Percentiles rank a stretch among this genome's conserved stretches.
These are phyloP conservation scores for Uropsilus gracilis DNA, from an alignment of 2,113 vertebrate genomes.

Conservation along the genomic window DNA sequence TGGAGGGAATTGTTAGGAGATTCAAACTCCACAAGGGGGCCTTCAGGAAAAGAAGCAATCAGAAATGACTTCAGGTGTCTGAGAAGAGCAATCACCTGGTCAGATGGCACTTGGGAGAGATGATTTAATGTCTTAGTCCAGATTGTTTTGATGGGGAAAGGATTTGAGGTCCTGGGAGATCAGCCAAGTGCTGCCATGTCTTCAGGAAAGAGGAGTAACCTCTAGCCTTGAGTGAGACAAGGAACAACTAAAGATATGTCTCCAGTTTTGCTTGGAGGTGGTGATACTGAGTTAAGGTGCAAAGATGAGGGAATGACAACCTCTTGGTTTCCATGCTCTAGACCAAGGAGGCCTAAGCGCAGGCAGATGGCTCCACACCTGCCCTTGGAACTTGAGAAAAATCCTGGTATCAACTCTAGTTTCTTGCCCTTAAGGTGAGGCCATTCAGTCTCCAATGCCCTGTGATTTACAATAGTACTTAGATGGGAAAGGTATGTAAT, in stretches of 20 bases:
- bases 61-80: background rate
- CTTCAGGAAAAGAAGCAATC: background rate
- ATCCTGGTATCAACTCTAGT: background rate
- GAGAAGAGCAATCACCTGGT: background rate
- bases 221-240: background rate
- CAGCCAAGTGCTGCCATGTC: background rate
- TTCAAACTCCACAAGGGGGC: background rate
- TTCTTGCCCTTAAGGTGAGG: conserved; percentile 19
- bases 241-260: background rate
- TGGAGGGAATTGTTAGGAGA: background rate
- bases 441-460: background rate
- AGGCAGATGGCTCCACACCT: background rate
- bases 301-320: background rate
- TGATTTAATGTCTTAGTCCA: background rate
- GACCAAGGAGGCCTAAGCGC: too few species aligned
- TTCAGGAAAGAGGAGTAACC: background rate
- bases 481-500: background rate
- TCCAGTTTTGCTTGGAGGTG: background rate
- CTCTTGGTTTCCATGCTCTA: background rate
- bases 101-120: background rate
- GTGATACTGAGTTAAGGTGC: background rate
- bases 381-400: background rate
- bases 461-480: conserved; percentile 32
- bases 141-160: background rate
- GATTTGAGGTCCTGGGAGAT: background rate